Conservation (phyloP, 37 sponge, comb jelly and placozoan species). For the Cliona cf. orientalis region DNA sequence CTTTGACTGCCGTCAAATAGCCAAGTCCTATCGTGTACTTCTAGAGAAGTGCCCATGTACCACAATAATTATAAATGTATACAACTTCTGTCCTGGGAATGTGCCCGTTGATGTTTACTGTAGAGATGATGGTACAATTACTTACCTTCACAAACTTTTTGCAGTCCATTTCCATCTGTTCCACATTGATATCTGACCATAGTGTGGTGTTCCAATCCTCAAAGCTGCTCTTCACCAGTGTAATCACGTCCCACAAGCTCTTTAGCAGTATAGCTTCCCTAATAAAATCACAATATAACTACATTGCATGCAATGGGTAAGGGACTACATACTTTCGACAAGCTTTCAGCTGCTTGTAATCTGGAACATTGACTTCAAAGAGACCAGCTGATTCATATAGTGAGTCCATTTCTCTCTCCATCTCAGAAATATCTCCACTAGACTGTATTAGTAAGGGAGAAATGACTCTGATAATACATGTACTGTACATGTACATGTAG, state of each 20-base stretch:
- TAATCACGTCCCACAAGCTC: conserved; percentile 92
- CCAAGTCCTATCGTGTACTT: no score
- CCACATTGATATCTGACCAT: conserved; percentile 97
- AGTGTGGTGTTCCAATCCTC: conserved; percentile 95
- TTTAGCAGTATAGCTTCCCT: conserved; percentile 82
- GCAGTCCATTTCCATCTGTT: conserved; percentile 95
- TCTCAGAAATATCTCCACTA: conserved; percentile 52
- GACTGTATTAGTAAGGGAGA: conserved; percentile 26
- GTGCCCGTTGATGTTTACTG: no score
- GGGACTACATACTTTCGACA: conserved; percentile 74
- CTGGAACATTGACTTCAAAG: conserved; percentile 97
- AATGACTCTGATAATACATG: neutral
- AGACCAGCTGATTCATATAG: conserved; percentile 84
- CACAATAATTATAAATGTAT: no score
- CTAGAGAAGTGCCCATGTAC: no score
- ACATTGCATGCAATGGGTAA: neutral
- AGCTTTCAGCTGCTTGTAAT: conserved; percentile 96
- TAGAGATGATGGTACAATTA: no score
- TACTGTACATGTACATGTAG: neutral
- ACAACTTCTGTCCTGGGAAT: no score
- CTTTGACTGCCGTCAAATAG: no score
- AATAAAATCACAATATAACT: neutral
- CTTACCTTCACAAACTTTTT: conserved; percentile 94
- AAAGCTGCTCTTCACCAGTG: conserved; percentile 91
- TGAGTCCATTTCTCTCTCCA: conserved; percentile 86